A percentile compares a stretch with the other conserved stretches of the same genome.
phyloP scores from a whole-genome alignment of 2,888 invertebrate genomes.

The Plebejus melissa region DNA sequence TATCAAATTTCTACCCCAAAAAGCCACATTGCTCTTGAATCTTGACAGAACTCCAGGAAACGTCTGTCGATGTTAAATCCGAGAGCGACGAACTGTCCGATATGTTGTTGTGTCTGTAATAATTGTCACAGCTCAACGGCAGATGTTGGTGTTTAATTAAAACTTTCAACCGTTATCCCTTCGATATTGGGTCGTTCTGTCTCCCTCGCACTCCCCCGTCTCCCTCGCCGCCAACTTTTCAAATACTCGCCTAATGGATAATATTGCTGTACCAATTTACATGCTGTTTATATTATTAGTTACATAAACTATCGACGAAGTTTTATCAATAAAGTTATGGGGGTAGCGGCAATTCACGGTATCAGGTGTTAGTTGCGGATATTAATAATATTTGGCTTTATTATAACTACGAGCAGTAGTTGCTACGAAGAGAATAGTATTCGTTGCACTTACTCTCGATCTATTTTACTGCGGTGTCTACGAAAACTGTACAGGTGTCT shows the following conservation, averaged over 20 bases:
- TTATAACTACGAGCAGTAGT: not conserved
- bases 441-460: not conserved
- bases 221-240: slow-evolving; percentile 1
- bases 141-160: slow-evolving; percentile 75
- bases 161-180: slow-evolving; percentile 69
- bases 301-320: not conserved
- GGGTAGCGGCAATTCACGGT: not conserved
- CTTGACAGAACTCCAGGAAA: not conserved
- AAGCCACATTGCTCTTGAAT: not conserved
- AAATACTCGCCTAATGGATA: slow-evolving; percentile 21
- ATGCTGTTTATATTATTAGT: slow-evolving; percentile 22
- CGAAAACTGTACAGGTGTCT: too few species aligned
- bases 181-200: slow-evolving; percentile 57
- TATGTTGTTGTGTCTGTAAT: slow-evolving; percentile 40
- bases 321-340: slow-evolving; percentile 1
- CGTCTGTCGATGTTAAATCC: not conserved
- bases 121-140: slow-evolving; percentile 62
- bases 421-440: not conserved
- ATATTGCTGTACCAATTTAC: not conserved
- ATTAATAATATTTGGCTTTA: not conserved
- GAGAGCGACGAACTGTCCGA: not conserved
- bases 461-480: too few species aligned
- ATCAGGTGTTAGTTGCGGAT: not conserved
- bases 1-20: too few species aligned
- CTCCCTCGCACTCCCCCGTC: not conserved